Conservation (phyloP, 2,797 vertebrate species). For the Rhabdophis nuchalis region DNA sequence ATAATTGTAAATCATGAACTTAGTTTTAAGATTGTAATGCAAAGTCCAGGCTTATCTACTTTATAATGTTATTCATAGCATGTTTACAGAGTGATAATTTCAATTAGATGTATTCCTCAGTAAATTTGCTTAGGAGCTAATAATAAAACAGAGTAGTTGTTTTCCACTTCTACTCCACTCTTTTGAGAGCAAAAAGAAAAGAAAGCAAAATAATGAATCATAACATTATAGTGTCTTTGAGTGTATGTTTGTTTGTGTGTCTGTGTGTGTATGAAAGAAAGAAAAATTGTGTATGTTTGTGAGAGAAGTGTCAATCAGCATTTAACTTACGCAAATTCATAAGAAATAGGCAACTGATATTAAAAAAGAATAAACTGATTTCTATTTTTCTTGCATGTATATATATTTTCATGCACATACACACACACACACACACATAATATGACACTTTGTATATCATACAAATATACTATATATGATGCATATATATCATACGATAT, state of each 20-base stretch:
- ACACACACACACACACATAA: too few species aligned
- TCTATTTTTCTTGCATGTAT: background rate
- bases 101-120: background rate
- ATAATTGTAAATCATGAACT: background rate
- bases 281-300: too few species aligned
- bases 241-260: too few species aligned
- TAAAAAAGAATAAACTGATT: background rate
- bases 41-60: background rate
- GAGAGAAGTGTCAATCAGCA: background rate
- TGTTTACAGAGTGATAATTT: background rate
- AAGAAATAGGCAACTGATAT: background rate
- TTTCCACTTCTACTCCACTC: background rate
- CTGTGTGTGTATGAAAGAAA: too few species aligned
- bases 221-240: background rate
- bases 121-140: background rate
- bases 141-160: background rate
- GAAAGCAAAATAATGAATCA: too few species aligned
- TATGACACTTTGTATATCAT: too few species aligned
- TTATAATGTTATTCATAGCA: background rate
- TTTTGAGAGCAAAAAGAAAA: background rate
- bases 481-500: too few species aligned
- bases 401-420: too few species aligned
- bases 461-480: too few species aligned
- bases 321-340: background rate
- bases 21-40: background rate